These are phyloP conservation scores for Dicerorhinus sumatrensis DNA, from an alignment of 2,113 vertebrate species.

Conservation along the genomic window DNA sequence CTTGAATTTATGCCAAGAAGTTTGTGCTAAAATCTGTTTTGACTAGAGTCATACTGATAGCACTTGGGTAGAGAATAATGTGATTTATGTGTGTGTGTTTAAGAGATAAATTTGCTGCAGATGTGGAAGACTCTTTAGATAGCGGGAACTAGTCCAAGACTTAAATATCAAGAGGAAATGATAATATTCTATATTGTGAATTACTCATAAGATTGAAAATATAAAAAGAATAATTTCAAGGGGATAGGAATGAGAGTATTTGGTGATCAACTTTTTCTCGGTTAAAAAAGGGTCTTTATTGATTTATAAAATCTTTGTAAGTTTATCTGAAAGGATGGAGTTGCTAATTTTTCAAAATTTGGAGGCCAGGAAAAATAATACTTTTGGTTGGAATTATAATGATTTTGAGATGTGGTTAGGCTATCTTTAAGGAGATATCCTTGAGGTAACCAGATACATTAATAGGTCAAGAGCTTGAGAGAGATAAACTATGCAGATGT, in stretches of 20 bases:
- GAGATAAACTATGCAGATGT: not conserved
- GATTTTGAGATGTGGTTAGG: not conserved
- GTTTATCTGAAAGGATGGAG: not conserved
- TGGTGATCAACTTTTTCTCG: not conserved
- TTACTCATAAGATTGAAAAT: not conserved
- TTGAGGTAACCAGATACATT: not conserved
- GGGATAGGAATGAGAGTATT: not conserved
- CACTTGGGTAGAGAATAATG: not conserved
- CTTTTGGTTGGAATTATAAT: not conserved
- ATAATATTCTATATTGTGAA: not conserved
- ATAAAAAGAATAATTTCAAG: not conserved
- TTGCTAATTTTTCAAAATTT: not conserved
- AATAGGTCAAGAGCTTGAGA: not conserved
- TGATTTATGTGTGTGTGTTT: not conserved
- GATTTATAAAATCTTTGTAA: not conserved
- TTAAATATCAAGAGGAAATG: not conserved
- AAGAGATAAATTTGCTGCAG: not conserved
- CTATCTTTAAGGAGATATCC: not conserved
- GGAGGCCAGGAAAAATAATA: not conserved
- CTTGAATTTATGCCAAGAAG: not conserved
- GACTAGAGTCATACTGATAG: not conserved
- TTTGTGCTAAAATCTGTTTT: constrained; percentile 19
- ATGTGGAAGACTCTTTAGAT: not conserved
- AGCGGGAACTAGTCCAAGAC: not conserved
- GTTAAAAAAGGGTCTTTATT: not conserved